Conservation (phyloP, 2,888 invertebrate species). For the Tortricodes alternella region DNA sequence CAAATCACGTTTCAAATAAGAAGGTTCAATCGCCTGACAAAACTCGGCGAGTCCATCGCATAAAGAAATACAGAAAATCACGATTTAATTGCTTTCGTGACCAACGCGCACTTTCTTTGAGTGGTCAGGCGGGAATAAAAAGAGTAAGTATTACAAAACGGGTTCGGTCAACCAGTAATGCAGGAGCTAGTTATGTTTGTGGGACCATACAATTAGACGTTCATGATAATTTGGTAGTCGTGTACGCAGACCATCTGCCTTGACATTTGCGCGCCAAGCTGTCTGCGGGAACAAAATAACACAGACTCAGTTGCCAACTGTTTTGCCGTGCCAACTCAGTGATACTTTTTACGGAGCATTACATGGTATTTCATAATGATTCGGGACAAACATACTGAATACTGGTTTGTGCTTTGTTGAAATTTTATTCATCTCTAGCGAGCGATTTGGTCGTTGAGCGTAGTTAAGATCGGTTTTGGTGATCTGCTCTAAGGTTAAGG, state of each 20-base stretch:
- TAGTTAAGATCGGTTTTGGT: too few relatives aligned
- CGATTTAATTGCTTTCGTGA: constrained; percentile 61
- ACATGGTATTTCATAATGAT: constrained; percentile 17
- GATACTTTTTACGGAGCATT: constrained; percentile 19
- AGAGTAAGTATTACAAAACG: constrained; percentile 43
- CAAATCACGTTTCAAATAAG: constrained; percentile 48
- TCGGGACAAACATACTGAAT: background rate
- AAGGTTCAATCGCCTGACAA: constrained; percentile 38
- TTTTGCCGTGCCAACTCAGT: constrained; percentile 42
- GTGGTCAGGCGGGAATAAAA: constrained; percentile 41
- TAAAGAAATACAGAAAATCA: constrained; percentile 51
- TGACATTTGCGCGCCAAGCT: constrained; percentile 73
- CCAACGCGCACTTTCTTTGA: constrained; percentile 53
- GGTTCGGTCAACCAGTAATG: constrained; percentile 36
- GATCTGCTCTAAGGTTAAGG: too few relatives aligned
- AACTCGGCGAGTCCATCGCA: constrained; percentile 37
- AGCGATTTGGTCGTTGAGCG: too few relatives aligned
- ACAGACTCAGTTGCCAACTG: constrained; percentile 51
- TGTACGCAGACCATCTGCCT: constrained; percentile 42
- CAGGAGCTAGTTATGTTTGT: constrained; percentile 13
- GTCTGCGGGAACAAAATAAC: constrained; percentile 53
- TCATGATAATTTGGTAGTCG: constrained; percentile 16
- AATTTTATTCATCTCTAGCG: too few relatives aligned
- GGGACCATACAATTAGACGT: background rate
- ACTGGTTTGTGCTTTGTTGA: too few relatives aligned